Conservation (phyloP, 2,888 invertebrate genomes). For the Calameuta pallipes region DNA sequence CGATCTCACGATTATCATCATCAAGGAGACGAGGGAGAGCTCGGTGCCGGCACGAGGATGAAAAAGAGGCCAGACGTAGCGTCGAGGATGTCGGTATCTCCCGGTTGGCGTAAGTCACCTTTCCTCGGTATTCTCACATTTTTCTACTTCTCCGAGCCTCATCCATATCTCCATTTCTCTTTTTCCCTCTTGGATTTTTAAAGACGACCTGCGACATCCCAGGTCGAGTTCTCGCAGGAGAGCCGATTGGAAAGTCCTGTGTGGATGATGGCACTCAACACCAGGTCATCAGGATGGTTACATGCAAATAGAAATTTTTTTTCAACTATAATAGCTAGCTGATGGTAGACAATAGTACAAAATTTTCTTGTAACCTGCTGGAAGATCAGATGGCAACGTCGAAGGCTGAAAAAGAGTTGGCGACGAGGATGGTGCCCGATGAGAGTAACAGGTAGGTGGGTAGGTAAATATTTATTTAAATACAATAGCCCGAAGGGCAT, state of each 20-base stretch:
- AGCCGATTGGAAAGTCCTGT: background rate
- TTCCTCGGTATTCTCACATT: background rate
- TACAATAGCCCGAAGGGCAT: background rate
- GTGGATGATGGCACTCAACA: background rate
- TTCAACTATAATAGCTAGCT: background rate
- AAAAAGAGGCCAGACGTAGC: background rate
- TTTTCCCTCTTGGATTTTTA: background rate
- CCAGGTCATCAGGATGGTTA: background rate
- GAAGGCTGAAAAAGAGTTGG: background rate
- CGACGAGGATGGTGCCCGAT: background rate
- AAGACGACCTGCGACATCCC: background rate
- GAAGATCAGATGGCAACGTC: background rate
- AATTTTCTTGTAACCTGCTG: background rate
- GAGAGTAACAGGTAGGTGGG: background rate
- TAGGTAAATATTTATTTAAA: background rate
- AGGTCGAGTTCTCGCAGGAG: background rate
- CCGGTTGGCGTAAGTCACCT: background rate
- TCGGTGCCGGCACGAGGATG: background rate
- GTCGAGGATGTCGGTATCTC: background rate
- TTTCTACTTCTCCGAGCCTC: background rate
- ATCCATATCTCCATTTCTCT: background rate
- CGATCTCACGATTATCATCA: slow-evolving; percentile 14
- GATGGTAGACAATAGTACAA: background rate
- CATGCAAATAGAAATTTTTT: background rate
- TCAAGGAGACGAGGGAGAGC: background rate